Percentiles rank a stretch among this genome's conserved stretches.
phyloP scores from a whole-genome alignment of 37 sponge, comb jelly and placozoan species.

The Haliclona indistincta region DNA sequence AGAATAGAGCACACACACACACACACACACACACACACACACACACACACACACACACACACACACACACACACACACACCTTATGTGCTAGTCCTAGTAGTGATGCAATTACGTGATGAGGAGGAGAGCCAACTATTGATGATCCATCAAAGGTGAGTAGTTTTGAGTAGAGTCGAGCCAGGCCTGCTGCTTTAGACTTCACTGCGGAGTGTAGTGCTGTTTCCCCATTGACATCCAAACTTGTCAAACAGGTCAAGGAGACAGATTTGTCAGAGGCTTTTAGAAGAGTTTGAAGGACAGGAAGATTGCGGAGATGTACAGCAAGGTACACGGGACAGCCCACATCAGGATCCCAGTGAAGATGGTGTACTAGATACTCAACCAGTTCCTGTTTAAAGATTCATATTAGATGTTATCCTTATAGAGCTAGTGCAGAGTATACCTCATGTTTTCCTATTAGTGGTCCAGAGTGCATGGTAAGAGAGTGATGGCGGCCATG shows the following conservation, averaged over 20 bases:
- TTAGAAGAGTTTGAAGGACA: constrained; percentile 20
- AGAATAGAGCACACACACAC: constrained; percentile 7
- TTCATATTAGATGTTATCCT: background rate
- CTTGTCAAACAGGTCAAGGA: constrained; percentile 23
- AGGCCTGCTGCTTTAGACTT: constrained; percentile 54
- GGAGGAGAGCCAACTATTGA: background rate
- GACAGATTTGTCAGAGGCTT: constrained; percentile 8
- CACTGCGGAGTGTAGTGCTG: constrained; percentile 47
- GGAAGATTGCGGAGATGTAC: constrained; percentile 45
- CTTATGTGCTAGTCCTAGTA: constrained; percentile 8
- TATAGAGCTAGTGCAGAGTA: too few species aligned
- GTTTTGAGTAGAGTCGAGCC: constrained; percentile 42
- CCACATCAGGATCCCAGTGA: constrained; percentile 12
- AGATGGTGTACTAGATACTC: background rate
- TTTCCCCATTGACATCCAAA: constrained; percentile 24
- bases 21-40: background rate
- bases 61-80: constrained; percentile 1
- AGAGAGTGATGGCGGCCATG: constrained; percentile 31
- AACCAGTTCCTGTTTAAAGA: constrained; percentile 19
- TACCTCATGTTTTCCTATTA: constrained; percentile 42
- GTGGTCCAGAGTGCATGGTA: background rate
- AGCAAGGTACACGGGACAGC: constrained; percentile 62
- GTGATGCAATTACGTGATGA: background rate
- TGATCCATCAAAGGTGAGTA: background rate
- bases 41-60: constrained; percentile 13